These are phyloP conservation scores for Asarcornis scutulata DNA, from an alignment of 2,113 vertebrate genomes.

Conservation along the genomic window DNA sequence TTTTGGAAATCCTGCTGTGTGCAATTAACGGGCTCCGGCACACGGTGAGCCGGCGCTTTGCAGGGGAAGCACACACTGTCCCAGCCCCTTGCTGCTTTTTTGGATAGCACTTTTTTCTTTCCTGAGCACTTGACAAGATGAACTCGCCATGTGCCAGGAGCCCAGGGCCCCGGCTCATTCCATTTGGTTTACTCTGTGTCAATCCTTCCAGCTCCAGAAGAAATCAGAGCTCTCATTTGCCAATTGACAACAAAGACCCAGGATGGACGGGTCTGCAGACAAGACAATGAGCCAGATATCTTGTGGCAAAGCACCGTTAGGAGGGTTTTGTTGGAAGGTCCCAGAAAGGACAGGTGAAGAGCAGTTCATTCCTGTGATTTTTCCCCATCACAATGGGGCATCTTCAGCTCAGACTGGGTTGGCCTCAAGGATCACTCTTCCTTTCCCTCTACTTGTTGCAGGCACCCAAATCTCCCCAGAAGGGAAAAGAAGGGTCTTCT, in stretches of 20 bases:
- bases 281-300: background rate
- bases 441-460: background rate
- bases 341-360: accelerated
- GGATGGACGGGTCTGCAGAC: background rate
- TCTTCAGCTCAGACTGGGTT: background rate
- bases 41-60: background rate
- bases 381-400: background rate
- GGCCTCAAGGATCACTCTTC: background rate
- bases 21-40: background rate
- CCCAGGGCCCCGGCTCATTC: background rate
- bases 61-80: background rate
- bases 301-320: background rate
- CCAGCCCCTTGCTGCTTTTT: background rate
- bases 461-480: background rate
- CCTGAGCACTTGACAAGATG: background rate
- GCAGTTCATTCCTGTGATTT: background rate
- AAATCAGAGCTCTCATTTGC: background rate
- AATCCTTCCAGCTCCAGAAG: background rate
- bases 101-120: background rate
- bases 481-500: too few species aligned
- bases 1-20: background rate
- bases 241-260: background rate
- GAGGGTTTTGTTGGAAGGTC: background rate
- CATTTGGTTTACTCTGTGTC: background rate
- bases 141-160: background rate